Base-by-base conservation (phyloP, 2,888 invertebrate genomes). In the Exephanes ischioxanthus region DNA sequence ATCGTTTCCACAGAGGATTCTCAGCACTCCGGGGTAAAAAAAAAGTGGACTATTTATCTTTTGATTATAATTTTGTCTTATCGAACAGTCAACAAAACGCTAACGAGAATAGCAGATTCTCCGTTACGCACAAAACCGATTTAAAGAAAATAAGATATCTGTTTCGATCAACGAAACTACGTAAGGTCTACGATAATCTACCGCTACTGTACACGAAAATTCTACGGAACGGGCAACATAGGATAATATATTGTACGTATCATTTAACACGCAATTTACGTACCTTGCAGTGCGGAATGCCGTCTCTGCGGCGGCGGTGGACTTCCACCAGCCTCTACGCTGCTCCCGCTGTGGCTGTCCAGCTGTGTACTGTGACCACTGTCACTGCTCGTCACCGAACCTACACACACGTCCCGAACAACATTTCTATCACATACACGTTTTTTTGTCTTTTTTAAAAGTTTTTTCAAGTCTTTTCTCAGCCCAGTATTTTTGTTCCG, bases 371-470 rank as follows among this genome's bases (percentile, higher is more conserved):
- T 97, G 95, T 97, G 97, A 92, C 98, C 98, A 93, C 97, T 97
- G 95, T 98, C 98, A 94, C 98, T 98, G 91, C 98, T 98, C 90
- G 98, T 98, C 92, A 98, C 97, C 90, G 98, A 98, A 94, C 97
- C 97, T 94, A 94, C 92, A 90, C 93, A 94, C 91, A 93, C 91
- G 90, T 90, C 90, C 92, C 92, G 91, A 93, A 93, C 90, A 92
- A 86, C 90, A 92, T 91, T 91, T 93, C 93, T 91, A 93, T 93
- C 92, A 93, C 93, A 92, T 83, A 92, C 91, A 89, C 90, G 89
- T 91, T 89, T 90, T 80, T 87, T 79, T 77, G 79, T 58, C 16
- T 70, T 41, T 76, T 72, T 79, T 48, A 48, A 48, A 30, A 11
- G 37, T 78, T 16, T 33, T 48, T 55, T 66, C 2, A 26, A 26